Percentiles rank a stretch among this genome's conserved stretches.
phyloP scores from a whole-genome alignment of 2,113 vertebrate species.

The Rhombomys opimus region DNA sequence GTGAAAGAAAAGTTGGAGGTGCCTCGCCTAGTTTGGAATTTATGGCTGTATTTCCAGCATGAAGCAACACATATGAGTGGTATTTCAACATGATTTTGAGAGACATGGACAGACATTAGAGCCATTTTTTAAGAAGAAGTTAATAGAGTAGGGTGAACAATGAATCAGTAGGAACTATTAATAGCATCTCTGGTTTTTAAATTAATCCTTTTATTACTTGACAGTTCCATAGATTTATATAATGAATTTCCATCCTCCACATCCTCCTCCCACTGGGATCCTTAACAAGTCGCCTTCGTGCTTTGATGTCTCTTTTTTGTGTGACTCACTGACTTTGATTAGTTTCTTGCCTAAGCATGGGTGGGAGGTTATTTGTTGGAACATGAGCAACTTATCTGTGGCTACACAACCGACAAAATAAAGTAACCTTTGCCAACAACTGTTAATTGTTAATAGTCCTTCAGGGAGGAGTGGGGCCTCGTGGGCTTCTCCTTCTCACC shows the following conservation, averaged over 20 bases:
- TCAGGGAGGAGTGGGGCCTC: neutral
- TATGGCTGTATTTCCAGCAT: neutral
- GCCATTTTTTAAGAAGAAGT: neutral
- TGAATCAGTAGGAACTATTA: neutral
- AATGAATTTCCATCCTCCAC: neutral
- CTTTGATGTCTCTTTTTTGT: too few species aligned
- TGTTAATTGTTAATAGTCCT: neutral
- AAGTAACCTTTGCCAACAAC: neutral
- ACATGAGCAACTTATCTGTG: too few species aligned
- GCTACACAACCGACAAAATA: neutral
- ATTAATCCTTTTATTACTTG: neutral
- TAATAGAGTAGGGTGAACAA: neutral
- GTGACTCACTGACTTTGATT: neutral
- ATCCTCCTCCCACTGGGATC: neutral
- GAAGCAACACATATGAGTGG: neutral
- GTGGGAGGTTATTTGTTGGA: neutral
- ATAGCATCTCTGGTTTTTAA: neutral
- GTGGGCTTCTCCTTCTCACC: too few species aligned
- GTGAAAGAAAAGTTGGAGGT: neutral
- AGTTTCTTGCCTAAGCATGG: neutral
- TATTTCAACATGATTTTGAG: neutral
- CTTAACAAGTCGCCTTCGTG: neutral
- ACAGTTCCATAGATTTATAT: neutral
- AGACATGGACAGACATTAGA: neutral
- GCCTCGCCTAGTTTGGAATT: neutral